Evolutionary conservation across 2,113 vertebrate genomes (phyloP), one percentile per base, ranked within the genome.

Genomic region (Phrynosoma blainvillii): DNA sequence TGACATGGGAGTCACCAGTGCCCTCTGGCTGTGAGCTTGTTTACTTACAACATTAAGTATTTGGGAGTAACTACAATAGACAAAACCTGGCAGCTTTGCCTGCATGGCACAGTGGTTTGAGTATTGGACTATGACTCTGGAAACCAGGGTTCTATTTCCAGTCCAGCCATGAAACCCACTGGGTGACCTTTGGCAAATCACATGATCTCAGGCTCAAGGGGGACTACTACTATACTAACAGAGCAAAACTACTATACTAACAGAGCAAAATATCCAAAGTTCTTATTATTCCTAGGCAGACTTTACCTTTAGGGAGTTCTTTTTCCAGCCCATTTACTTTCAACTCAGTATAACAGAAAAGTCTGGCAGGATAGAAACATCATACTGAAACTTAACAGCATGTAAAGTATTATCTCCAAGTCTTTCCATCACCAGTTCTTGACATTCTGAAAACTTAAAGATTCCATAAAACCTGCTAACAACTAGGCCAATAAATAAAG

Each of bases 401-500:
- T 84, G 42, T 32, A 42, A 32, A 68, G 40, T 36, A 77, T 13
- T 25, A 13, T 32, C 27, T 1, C 8, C 85, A 71, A 25, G 4
- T 32, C 40, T 73, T 80, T 81, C 9, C 52, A 73, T 40, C 54
- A 30, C 42, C 14, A 27, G 56, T 23, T 84, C 13, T 40, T 12
- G 32, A 40, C n/a, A 36, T 79, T 40, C 16, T 9, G 71, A 54
- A 54, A 71, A 25, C 23, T 18, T 32, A 59, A 30, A 80, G 9
- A 40, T 59, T 40, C 36, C 25, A 71, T 32, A 80, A 25, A 8
- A 32, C 8, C 25, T 13, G 6, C 68, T 36, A 79, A 85, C 36
- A 59, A 91, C 54, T 30, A 76, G 21, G 82, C 42, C 84, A 90
- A 91, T 89, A 81, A 54, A 20, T 71, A 54, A 84, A 89, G 62